These are phyloP conservation scores for Encarsia formosa DNA, from an alignment of 2,888 invertebrate species.

Conservation along the genomic window DNA sequence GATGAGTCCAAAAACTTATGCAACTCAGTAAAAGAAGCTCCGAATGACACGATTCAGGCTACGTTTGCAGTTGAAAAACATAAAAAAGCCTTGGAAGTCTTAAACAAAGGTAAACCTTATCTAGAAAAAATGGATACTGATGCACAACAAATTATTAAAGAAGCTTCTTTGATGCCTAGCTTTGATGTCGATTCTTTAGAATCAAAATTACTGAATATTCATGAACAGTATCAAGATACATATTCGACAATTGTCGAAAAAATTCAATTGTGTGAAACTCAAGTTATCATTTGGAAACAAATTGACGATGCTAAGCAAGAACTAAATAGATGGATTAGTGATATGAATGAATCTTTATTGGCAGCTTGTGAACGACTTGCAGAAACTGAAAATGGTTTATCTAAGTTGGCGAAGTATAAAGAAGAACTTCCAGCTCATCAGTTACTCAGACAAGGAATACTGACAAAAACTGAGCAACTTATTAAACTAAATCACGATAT, in stretches of 20 bases:
- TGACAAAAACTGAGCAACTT: conserved; percentile 75
- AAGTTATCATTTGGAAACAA: conserved; percentile 89
- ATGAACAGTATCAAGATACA: conserved; percentile 66
- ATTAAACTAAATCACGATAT: conserved; percentile 69
- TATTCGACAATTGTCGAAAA: conserved; percentile 70
- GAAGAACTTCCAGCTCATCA: conserved; percentile 78
- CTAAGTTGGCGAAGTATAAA: conserved; percentile 75
- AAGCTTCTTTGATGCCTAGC: conserved; percentile 65
- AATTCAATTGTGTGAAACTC: conserved; percentile 79
- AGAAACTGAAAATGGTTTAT: conserved; percentile 77
- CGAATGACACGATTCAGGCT: conserved; percentile 71
- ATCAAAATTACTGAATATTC: conserved; percentile 60
- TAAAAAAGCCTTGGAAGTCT: conserved; percentile 69
- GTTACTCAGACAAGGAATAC: conserved; percentile 72
- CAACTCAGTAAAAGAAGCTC: conserved; percentile 62
- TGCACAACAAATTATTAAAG: conserved; percentile 66
- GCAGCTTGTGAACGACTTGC: conserved; percentile 72
- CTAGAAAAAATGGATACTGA: conserved; percentile 77
- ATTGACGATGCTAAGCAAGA: conserved; percentile 83
- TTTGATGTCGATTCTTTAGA: conserved; percentile 58
- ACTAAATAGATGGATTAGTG: conserved; percentile 76
- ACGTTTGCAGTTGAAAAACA: conserved; percentile 69
- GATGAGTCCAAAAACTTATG: conserved; percentile 65
- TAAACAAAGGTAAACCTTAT: conserved; percentile 70
- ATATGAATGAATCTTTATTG: conserved; percentile 73